Evolutionary conservation across 2,797 vertebrate genomes (phyloP).

Genomic region (Streptopelia turtur): DNA sequence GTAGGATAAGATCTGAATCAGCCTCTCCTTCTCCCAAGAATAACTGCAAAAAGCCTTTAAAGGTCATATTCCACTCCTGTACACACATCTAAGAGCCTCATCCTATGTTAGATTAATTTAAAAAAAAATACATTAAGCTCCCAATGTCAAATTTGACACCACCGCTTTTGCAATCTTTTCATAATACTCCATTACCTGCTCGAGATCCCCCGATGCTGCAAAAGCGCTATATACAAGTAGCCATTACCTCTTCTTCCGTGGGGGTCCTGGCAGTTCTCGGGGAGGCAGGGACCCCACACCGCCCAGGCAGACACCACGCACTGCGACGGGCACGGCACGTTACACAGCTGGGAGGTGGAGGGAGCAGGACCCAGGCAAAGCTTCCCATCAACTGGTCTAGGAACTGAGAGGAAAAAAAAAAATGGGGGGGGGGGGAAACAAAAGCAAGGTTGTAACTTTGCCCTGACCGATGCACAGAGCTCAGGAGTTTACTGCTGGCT

Average conservation of each 20-base stretch:
- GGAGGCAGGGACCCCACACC: constrained; percentile 86
- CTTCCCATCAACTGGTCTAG: constrained; percentile 85
- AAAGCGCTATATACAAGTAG: neutral
- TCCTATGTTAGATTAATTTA: neutral
- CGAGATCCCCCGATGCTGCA: neutral
- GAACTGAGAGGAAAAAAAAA: constrained; percentile 71
- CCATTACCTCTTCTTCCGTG: constrained; percentile 88
- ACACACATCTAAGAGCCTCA: neutral
- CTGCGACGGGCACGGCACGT: constrained; percentile 81
- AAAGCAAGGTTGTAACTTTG: neutral
- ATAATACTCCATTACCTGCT: neutral
- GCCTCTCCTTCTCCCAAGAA: neutral
- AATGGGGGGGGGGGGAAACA: neutral
- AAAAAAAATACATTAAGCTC: neutral
- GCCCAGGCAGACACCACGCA: constrained; percentile 90
- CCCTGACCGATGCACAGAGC: neutral
- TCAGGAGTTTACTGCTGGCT: neutral
- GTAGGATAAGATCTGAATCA: neutral
- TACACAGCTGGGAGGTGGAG: constrained; percentile 83
- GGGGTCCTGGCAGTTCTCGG: constrained; percentile 87
- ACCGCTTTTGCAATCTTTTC: neutral
- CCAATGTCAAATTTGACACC: neutral
- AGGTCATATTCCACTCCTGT: neutral
- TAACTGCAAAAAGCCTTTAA: neutral
- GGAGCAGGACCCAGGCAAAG: constrained; percentile 85